Conservation (phyloP, 1,140 invertebrate genomes). For the Drosophila seguyi region DNA sequence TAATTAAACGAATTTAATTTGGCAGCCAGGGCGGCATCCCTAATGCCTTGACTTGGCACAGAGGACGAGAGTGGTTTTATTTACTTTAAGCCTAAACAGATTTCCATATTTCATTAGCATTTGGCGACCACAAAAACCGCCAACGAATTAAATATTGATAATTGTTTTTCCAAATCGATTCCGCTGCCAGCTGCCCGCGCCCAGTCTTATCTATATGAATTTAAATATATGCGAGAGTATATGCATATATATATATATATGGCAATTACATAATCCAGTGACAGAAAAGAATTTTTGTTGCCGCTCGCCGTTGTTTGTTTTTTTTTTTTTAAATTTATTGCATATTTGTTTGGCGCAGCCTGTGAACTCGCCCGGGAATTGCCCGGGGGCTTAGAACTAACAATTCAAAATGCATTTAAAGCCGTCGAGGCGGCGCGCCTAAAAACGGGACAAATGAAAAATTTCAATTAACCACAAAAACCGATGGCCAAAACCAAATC, state of each 20-base stretch:
- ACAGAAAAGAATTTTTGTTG: conserved; percentile 44
- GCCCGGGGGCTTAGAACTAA: conserved; percentile 46
- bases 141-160: conserved; percentile 78
- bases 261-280: conserved; percentile 61
- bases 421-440: conserved; percentile 30
- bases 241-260: conserved; percentile 29
- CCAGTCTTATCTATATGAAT: conserved; percentile 20
- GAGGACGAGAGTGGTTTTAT: conserved; percentile 4
- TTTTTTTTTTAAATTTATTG: conserved; percentile 51
- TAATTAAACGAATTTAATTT: conserved; percentile 79
- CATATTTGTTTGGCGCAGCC: conserved; percentile 43
- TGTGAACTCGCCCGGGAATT: conserved; percentile 41
- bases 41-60: conserved; percentile 43
- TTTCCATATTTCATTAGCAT: conserved; percentile 73
- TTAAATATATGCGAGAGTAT: conserved; percentile 22
- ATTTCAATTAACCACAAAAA: conserved; percentile 69
- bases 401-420: conserved; percentile 60
- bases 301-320: conserved; percentile 28
- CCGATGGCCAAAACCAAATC: conserved; percentile 39
- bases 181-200: neutral
- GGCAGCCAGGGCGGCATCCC: conserved; percentile 26
- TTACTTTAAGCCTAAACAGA: conserved; percentile 66
- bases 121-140: conserved; percentile 61
- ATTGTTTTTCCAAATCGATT: conserved; percentile 68
- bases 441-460: conserved; percentile 40